Conservation (phyloP, 2,113 vertebrate species). For the Turdus rufiventris region DNA sequence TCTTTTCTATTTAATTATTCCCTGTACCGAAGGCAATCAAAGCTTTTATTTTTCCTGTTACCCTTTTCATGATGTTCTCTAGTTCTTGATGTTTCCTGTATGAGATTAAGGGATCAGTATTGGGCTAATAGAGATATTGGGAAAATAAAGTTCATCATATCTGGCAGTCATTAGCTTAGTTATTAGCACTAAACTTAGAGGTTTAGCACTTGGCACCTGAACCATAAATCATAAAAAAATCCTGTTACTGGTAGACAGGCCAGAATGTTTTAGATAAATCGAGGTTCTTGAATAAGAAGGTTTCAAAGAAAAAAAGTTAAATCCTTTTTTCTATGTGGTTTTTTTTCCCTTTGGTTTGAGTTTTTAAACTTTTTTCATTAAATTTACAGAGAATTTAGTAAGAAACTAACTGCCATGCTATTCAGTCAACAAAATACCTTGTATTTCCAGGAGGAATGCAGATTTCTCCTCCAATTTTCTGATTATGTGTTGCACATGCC, state of each 20-base stretch:
- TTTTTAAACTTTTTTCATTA: not conserved
- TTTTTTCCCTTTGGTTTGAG: not conserved
- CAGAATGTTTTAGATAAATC: not conserved
- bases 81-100: not conserved
- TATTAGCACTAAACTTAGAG: not conserved
- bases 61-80: not conserved
- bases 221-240: rapidly evolving
- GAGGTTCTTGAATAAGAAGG: not conserved
- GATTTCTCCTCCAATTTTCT: not conserved
- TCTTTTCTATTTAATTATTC: not conserved
- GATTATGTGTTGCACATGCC: not conserved
- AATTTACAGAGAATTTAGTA: not conserved
- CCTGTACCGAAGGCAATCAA: not conserved
- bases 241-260: rapidly evolving
- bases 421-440: not conserved
- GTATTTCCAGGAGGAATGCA: not conserved
- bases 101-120: not conserved
- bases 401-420: not conserved
- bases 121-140: not conserved
- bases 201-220: not conserved
- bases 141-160: not conserved
- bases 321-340: not conserved
- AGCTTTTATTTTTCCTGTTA: not conserved
- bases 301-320: not conserved
- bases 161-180: not conserved